These are phyloP conservation scores for Rhaphigaster nebulosa DNA, from an alignment of 2,888 invertebrate genomes.

Conservation along the genomic window DNA sequence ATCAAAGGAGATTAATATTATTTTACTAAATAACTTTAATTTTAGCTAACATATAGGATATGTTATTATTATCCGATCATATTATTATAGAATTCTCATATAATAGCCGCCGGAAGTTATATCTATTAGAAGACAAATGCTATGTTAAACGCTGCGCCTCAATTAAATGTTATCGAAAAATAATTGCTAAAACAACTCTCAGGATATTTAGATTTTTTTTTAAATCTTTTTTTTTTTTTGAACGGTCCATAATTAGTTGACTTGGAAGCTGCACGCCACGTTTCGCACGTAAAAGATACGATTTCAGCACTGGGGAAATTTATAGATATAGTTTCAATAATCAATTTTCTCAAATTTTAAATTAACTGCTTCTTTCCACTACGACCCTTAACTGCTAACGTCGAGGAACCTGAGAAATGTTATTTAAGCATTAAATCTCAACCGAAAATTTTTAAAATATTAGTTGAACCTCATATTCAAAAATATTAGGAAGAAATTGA, in stretches of 20 bases:
- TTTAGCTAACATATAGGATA: conserved; percentile 23
- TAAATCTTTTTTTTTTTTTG: background rate
- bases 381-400: background rate
- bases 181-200: conserved; percentile 28
- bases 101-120: conserved; percentile 42
- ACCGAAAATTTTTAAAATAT: background rate
- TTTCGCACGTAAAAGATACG: conserved; percentile 4
- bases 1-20: background rate
- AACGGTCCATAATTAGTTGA: background rate
- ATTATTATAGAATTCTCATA: background rate
- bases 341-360: background rate
- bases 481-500: no score
- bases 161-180: conserved; percentile 44
- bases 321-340: background rate
- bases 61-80: background rate
- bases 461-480: no score
- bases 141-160: conserved; percentile 38
- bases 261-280: background rate
- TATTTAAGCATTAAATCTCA: no score
- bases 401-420: background rate
- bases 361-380: background rate
- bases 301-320: background rate
- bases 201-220: conserved; percentile 1
- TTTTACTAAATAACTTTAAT: conserved; percentile 48
- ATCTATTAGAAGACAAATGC: conserved; percentile 38